Evolutionary conservation across 1,140 invertebrate genomes (phyloP).

Genomic region (Xylocopa sonorina): DNA sequence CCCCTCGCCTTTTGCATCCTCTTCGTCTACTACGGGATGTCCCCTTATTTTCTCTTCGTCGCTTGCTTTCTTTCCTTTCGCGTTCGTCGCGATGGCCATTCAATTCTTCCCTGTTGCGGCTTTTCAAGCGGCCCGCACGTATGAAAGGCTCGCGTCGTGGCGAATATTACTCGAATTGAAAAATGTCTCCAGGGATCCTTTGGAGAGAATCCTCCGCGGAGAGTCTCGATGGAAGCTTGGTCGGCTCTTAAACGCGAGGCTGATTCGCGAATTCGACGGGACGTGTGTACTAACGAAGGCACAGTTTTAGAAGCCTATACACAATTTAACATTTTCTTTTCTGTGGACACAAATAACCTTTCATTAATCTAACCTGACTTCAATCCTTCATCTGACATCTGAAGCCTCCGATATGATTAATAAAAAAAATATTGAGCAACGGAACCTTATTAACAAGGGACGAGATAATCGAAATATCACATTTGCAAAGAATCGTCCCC

Average conservation of each 20-base stretch:
- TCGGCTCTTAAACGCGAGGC: neutral
- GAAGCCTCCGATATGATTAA: too few species aligned
- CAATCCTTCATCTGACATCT: too few species aligned
- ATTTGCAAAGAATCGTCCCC: neutral
- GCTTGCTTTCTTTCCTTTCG: slow-evolving; percentile 24
- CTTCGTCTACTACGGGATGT: neutral
- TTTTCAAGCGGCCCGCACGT: slow-evolving; percentile 16
- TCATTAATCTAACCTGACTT: too few species aligned
- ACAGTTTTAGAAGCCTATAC: too few species aligned
- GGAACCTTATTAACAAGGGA: neutral
- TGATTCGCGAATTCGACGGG: neutral
- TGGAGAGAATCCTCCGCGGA: neutral
- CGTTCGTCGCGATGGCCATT: slow-evolving; percentile 23
- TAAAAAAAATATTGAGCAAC: too few species aligned
- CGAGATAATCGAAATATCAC: neutral
- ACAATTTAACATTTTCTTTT: too few species aligned
- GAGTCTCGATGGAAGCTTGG: neutral
- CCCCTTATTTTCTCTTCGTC: slow-evolving; percentile 43
- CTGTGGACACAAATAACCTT: too few species aligned
- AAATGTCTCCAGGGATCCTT: neutral
- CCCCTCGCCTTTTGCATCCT: neutral
- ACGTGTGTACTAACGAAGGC: slow-evolving; percentile 1
- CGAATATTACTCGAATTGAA: slow-evolving; percentile 19
- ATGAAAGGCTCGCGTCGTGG: slow-evolving; percentile 18
- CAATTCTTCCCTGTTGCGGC: slow-evolving; percentile 30